A percentile compares a stretch with the other conserved stretches of the same genome.
Conservation (phyloP, 2,797 vertebrate species). For the Pseudochirops corinnae region DNA sequence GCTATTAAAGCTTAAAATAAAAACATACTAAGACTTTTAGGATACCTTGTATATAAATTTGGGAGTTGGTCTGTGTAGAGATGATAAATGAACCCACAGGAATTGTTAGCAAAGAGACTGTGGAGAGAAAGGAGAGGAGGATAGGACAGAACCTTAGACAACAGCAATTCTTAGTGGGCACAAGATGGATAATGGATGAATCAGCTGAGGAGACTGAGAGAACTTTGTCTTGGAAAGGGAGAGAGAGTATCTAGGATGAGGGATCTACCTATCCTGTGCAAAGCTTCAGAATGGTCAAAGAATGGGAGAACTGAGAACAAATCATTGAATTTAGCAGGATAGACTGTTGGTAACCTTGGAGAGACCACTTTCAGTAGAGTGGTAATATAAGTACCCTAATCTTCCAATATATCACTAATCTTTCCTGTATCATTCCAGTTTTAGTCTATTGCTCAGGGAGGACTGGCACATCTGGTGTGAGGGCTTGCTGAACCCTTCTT, state of each 20-base stretch:
- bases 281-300: background rate
- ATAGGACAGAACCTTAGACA: background rate
- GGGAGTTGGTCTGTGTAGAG: background rate
- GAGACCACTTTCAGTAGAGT: no score
- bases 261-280: background rate
- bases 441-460: background rate
- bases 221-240: background rate
- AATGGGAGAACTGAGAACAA: background rate
- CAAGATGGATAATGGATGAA: background rate
- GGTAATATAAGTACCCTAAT: background rate
- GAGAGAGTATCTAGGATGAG: background rate
- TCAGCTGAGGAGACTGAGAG: background rate
- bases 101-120: background rate
- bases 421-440: background rate
- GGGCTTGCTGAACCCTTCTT: background rate
- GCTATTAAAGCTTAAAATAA: background rate
- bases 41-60: background rate
- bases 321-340: background rate
- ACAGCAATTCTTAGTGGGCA: background rate
- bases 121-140: background rate
- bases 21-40: background rate
- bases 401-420: background rate
- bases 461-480: background rate
- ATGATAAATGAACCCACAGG: background rate
- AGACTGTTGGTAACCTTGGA: background rate